These are phyloP conservation scores for Erynnis tages DNA, from an alignment of 2,888 invertebrate species.

Conservation along the genomic window DNA sequence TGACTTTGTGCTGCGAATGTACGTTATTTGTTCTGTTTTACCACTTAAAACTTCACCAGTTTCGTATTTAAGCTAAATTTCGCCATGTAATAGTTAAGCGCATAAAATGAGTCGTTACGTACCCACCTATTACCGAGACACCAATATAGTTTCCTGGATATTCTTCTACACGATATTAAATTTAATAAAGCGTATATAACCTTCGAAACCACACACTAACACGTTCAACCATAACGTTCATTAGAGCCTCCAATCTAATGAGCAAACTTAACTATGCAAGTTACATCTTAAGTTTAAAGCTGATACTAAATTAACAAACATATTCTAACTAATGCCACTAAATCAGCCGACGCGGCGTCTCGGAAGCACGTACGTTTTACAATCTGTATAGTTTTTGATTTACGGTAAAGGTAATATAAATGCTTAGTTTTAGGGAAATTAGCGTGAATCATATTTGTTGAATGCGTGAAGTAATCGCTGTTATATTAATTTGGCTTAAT, in stretches of 20 bases:
- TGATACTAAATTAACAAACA: constrained; percentile 41
- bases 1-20: constrained; percentile 16
- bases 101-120: too few species aligned
- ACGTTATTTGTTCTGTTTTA: constrained; percentile 3
- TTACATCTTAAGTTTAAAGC: constrained; percentile 29
- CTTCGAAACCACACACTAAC: too few species aligned
- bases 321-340: constrained; percentile 40
- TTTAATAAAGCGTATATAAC: too few species aligned
- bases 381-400: constrained; percentile 54
- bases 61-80: too few species aligned
- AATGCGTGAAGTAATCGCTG: background rate
- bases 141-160: too few species aligned
- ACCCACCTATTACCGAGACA: too few species aligned
- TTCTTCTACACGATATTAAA: too few species aligned
- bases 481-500: too few species aligned
- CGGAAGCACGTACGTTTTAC: constrained; percentile 41
- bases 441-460: background rate
- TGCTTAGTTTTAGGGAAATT: constrained; percentile 9
- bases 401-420: constrained; percentile 28
- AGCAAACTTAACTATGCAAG: too few species aligned
- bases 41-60: background rate
- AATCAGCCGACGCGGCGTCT: constrained; percentile 39
- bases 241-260: too few species aligned
- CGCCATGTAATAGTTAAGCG: too few species aligned
- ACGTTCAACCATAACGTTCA: too few species aligned